Evolutionary conservation across 1,140 invertebrate species (phyloP), one percentile per base, ranked within the genome.

Genomic region (Coenobita brevimanus): DNA sequence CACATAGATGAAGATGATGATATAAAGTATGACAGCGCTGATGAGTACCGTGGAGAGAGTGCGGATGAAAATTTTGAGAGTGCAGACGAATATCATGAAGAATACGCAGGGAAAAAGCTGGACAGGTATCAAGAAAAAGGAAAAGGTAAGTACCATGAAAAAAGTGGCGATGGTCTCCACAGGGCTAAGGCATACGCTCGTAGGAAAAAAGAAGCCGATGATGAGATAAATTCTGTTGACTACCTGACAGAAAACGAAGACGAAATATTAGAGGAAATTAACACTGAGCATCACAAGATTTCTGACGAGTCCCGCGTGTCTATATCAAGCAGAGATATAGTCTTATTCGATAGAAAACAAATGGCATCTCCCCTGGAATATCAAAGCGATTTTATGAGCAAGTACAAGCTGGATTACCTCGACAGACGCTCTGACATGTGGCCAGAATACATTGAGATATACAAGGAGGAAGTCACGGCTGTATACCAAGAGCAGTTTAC

Each of bases 401-500:
- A 79, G 17, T 57, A 79, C 76, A 50, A 79, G 24, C 27, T 50
- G 33, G 76, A 79, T 30, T 30, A 54, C 33, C 76, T 57, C 6
- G 76, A 57, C 38, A 50, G 27, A 79, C 46, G 33, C 38, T 30
- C 38, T 17, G 64, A 67, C 10, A 43, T n/a, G 24, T 71, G 67
- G 24, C 80, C 80, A 2, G 80, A 82, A 15, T 82, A 82, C 62
- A 69, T 82, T 0, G 38, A 69, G 33, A 64, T 82, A 13, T 82
- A 71, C n/a, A 27, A 82, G 33, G 80, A 82, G 24, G 80, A 82
- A 54, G 64, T 67, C 41, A 82, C 80, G 10, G 62, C 60, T 33
- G 57, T 82, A 30, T 82, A 71, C 36, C 33, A 82, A 30, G 80
- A 82, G 38, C 38, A 82, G 62, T 82, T 41, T 50, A 82, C 80